phyloP scores from a whole-genome alignment of 2,888 invertebrate species.

The Crematogaster levior region DNA sequence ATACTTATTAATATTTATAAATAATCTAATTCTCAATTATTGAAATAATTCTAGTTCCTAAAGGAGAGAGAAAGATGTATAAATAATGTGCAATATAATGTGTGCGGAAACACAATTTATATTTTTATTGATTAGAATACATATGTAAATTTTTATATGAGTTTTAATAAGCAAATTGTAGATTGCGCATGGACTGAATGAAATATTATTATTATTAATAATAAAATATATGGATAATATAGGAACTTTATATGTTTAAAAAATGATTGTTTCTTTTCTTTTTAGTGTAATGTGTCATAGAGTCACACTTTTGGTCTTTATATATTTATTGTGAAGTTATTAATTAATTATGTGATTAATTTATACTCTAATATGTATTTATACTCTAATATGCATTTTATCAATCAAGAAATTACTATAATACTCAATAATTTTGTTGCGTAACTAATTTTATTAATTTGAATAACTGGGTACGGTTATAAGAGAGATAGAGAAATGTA shows the following conservation, averaged over 20 bases:
- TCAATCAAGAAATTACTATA: slow-evolving; percentile 13
- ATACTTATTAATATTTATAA: too few relatives aligned
- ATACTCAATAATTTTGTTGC: slow-evolving; percentile 9
- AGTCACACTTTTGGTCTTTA: background rate
- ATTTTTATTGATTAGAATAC: too few relatives aligned
- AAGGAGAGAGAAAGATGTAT: background rate
- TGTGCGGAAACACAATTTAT: background rate
- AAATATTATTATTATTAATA: too few relatives aligned
- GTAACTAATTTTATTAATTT: slow-evolving; percentile 35
- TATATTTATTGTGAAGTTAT: background rate
- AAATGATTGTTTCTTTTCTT: background rate
- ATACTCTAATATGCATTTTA: background rate
- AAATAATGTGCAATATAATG: too few relatives aligned
- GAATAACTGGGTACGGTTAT: background rate
- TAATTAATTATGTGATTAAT: slow-evolving; percentile 31
- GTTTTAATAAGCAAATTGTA: too few relatives aligned
- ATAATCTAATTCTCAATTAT: background rate
- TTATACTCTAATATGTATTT: background rate
- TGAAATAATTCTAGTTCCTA: background rate
- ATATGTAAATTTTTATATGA: too few relatives aligned
- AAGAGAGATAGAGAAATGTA: background rate
- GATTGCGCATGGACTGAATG: too few relatives aligned
- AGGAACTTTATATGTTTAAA: background rate
- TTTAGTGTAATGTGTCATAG: background rate
- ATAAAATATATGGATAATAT: too few relatives aligned